Conservation (phyloP, 2,888 invertebrate species). For the Scaptomyza polygonia region DNA sequence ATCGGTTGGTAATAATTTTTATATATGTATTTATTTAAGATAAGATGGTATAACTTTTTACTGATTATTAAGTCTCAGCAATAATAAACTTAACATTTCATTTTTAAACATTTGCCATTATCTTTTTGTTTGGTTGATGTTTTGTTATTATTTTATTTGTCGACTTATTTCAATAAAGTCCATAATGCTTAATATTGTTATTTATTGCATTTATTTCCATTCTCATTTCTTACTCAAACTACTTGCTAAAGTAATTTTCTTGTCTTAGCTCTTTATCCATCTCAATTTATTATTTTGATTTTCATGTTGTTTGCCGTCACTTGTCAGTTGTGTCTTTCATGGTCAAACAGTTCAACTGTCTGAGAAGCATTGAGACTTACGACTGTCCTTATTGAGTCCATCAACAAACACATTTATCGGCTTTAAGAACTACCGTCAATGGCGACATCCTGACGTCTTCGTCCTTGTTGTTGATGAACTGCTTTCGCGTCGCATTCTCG, state of each 20-base stretch:
- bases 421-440: conserved; percentile 10
- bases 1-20: too few species aligned
- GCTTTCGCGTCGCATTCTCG: conserved; percentile 37
- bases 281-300: conserved; percentile 6
- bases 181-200: neutral
- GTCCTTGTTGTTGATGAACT: conserved; percentile 50
- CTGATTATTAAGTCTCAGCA: too few species aligned
- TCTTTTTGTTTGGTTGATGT: too few species aligned
- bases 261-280: neutral
- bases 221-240: neutral
- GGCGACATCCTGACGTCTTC: conserved; percentile 36
- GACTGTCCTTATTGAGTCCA: conserved; percentile 48
- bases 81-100: too few species aligned
- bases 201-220: neutral
- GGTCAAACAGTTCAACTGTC: neutral
- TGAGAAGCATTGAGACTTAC: conserved; percentile 1
- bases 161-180: neutral
- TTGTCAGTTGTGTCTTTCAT: neutral
- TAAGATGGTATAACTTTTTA: too few species aligned
- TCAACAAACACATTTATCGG: conserved; percentile 49
- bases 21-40: too few species aligned
- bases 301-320: conserved; percentile 13
- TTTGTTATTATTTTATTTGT: neutral
- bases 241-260: neutral
- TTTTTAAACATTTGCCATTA: too few species aligned